A percentile compares a stretch with the other conserved stretches of the same genome.
phyloP scores from a whole-genome alignment of 2,113 vertebrate species.

The Donacobius atricapilla region DNA sequence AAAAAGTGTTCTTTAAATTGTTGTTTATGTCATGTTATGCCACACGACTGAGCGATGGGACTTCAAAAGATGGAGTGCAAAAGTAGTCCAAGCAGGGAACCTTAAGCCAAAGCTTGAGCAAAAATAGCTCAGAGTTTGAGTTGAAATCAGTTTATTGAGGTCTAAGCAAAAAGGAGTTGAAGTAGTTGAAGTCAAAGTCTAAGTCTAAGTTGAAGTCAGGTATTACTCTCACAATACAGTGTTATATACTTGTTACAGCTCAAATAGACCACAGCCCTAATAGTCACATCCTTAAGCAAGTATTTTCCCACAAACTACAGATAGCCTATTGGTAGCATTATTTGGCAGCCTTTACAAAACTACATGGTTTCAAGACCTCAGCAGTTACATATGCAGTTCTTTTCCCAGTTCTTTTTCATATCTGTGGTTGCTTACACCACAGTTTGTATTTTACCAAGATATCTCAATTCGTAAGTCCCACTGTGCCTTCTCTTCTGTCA shows the following conservation, averaged over 20 bases:
- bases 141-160: neutral
- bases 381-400: neutral
- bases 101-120: neutral
- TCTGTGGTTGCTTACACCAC: neutral
- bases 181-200: neutral
- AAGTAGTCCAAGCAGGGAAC: neutral
- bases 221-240: neutral
- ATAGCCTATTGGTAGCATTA: neutral
- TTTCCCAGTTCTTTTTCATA: neutral
- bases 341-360: neutral
- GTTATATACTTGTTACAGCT: neutral
- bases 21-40: neutral
- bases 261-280: neutral
- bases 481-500: neutral
- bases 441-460: neutral
- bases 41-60: neutral
- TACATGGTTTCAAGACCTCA: neutral
- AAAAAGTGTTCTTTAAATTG: neutral
- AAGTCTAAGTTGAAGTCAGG: neutral
- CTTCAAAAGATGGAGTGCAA: neutral
- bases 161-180: neutral
- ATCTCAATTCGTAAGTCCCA: neutral
- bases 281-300: no score
- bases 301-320: neutral
- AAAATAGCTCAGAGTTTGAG: neutral